Evolutionary conservation across 64 coral and sea anemone species (phyloP).

Genomic region (Hydrozoanthus tunicans): DNA sequence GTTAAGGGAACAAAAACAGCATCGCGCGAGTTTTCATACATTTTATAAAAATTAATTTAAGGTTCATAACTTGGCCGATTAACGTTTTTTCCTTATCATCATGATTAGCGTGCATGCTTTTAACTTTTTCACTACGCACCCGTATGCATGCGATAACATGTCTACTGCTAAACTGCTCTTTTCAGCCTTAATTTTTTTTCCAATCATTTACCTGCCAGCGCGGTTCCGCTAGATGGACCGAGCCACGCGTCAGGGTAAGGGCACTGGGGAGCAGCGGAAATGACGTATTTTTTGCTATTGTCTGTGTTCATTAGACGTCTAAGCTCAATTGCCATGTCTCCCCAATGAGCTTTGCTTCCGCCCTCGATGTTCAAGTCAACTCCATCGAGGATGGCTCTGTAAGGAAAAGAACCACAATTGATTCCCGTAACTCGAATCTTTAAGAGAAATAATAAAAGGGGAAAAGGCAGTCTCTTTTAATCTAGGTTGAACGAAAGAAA

Average conservation of each 20-base stretch:
- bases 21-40: too few species aligned
- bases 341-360: slow-evolving; percentile 60
- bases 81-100: too few species aligned
- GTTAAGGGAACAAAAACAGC: too few species aligned
- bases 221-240: slow-evolving; percentile 61
- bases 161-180: too few species aligned
- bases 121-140: too few species aligned
- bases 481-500: too few species aligned
- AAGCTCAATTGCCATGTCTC: slow-evolving; percentile 59
- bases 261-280: slow-evolving; percentile 78
- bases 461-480: too few species aligned
- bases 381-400: slow-evolving; percentile 67
- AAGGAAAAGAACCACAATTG: too few species aligned
- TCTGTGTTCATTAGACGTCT: slow-evolving; percentile 46
- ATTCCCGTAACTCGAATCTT: neutral
- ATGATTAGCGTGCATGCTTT: too few species aligned
- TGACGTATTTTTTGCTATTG: slow-evolving; percentile 21
- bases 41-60: too few species aligned
- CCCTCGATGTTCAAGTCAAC: slow-evolving; percentile 82
- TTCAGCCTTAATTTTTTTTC: neutral
- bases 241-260: neutral
- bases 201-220: neutral
- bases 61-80: too few species aligned
- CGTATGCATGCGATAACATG: too few species aligned
- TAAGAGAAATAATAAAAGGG: neutral